These are phyloP conservation scores for Brachionichthys hirsutus DNA, from an alignment of 2,113 vertebrate genomes.

Conservation along the genomic window DNA sequence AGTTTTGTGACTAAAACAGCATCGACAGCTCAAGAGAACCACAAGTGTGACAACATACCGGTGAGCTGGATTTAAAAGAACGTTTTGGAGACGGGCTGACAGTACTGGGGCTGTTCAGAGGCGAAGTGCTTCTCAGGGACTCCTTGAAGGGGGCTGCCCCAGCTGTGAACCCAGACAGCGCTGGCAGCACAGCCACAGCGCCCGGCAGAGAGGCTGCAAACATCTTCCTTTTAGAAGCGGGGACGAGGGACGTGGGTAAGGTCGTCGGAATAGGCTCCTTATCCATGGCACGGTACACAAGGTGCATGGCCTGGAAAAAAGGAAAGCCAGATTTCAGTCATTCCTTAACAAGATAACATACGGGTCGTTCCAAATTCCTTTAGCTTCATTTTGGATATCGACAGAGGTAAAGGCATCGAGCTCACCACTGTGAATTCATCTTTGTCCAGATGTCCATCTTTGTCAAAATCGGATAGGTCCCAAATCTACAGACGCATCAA, in stretches of 20 bases:
- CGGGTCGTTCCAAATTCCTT: neutral
- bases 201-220: slow-evolving; percentile 77
- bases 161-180: slow-evolving; percentile 42
- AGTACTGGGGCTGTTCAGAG: slow-evolving; percentile 70
- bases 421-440: slow-evolving; percentile 96
- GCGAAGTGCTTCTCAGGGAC: slow-evolving; percentile 82
- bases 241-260: slow-evolving; percentile 86
- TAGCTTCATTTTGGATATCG: neutral
- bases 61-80: slow-evolving; percentile 77
- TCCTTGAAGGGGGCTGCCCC: slow-evolving; percentile 83
- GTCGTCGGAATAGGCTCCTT: slow-evolving; percentile 87
- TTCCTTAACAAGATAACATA: neutral
- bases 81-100: slow-evolving; percentile 88
- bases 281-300: slow-evolving; percentile 94
- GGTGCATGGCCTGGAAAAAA: slow-evolving; percentile 88
- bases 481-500: slow-evolving; percentile 82
- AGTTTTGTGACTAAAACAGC: too few species aligned
- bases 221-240: slow-evolving; percentile 92
- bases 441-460: slow-evolving; percentile 94
- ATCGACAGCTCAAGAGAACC: neutral
- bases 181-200: slow-evolving; percentile 88
- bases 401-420: neutral
- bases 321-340: neutral
- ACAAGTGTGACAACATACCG: slow-evolving; percentile 67
- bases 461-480: slow-evolving; percentile 97